A percentile compares a stretch with the other conserved stretches of the same genome.
Conservation (phyloP, 2,797 vertebrate genomes). For the Cyclopterus lumpus region DNA sequence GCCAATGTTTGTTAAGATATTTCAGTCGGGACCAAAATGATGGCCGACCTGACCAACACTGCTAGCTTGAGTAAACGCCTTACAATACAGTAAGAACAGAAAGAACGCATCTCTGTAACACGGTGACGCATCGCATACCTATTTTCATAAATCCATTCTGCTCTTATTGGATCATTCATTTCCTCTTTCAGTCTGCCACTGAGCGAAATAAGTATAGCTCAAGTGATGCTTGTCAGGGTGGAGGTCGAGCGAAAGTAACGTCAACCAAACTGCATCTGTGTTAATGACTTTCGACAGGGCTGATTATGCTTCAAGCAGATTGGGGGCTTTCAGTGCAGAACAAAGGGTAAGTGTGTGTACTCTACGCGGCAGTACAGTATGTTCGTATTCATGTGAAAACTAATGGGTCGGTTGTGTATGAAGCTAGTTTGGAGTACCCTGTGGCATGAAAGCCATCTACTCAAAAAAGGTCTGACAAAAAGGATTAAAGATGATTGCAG, state of each 20-base stretch:
- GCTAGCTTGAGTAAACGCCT: not conserved
- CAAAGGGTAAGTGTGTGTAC: conserved; percentile 5
- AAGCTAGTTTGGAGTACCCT: not conserved
- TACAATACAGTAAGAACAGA: not conserved
- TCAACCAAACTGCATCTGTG: not conserved
- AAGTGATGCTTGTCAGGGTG: conserved; percentile 19
- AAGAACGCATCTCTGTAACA: not conserved
- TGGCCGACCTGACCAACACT: not conserved
- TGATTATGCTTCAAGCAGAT: conserved; percentile 19
- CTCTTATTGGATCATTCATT: conserved; percentile 79
- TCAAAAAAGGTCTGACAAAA: not conserved
- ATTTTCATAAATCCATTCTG: conserved; percentile 70
- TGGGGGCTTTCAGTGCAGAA: conserved; percentile 20
- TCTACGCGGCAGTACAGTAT: not conserved
- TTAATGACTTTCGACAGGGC: conserved; percentile 22
- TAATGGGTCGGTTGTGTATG: not conserved
- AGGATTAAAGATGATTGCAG: not conserved
- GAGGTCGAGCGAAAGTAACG: conserved; percentile 22
- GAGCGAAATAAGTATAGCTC: not conserved
- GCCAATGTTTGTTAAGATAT: not conserved
- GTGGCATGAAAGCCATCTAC: not conserved
- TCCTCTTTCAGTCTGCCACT: conserved; percentile 47
- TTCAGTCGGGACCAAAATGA: not conserved
- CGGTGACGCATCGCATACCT: not conserved
- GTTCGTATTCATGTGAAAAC: not conserved